These are phyloP conservation scores for Gila orcuttii DNA, from an alignment of 2,113 vertebrate genomes.

Conservation along the genomic window DNA sequence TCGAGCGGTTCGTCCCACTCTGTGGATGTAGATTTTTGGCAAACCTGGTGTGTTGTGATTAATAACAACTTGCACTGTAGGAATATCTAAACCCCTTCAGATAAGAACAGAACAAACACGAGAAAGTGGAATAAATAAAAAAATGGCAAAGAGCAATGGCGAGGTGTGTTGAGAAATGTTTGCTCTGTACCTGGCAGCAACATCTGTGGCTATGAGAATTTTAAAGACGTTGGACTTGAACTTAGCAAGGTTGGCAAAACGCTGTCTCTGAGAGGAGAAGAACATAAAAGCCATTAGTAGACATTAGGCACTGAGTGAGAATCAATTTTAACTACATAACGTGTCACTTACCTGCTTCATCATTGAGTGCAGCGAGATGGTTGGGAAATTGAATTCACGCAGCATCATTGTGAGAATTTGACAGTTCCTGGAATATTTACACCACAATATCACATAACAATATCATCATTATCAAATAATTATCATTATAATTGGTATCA, in stretches of 20 bases:
- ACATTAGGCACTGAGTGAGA: background rate
- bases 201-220: conserved; percentile 93
- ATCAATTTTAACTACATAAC: background rate
- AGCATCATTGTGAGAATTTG: conserved; percentile 96
- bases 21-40: conserved; percentile 94
- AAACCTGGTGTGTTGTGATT: conserved; percentile 95
- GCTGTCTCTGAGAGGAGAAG: conserved; percentile 78
- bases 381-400: conserved; percentile 83
- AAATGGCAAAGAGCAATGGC: background rate
- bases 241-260: conserved; percentile 90
- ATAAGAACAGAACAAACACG: background rate
- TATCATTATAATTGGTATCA: too few species aligned
- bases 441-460: background rate
- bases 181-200: conserved; percentile 84
- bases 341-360: conserved; percentile 88
- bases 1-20: conserved; percentile 90
- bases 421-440: conserved; percentile 79
- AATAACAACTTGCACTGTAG: conserved; percentile 91
- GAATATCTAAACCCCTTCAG: conserved; percentile 91
- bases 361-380: conserved; percentile 91
- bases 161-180: background rate
- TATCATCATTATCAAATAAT: background rate
- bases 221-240: conserved; percentile 96
- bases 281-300: background rate
- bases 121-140: background rate